Evolutionary conservation across 2,113 vertebrate species (phyloP).

Genomic region (Manacus vitellinus): DNA sequence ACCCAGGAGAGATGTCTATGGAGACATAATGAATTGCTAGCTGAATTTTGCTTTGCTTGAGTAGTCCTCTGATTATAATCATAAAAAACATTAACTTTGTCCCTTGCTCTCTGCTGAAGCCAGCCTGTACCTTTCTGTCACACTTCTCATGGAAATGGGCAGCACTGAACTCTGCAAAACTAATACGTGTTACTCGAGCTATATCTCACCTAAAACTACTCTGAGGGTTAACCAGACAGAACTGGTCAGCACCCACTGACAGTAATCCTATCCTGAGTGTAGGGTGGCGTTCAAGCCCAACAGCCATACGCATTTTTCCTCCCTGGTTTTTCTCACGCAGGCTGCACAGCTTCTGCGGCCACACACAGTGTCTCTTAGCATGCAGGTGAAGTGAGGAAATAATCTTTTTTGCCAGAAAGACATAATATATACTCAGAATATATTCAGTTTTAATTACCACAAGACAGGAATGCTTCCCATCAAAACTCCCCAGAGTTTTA

Average conservation of each 20-base stretch:
- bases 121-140: not conserved
- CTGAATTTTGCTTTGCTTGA: not conserved
- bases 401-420: not conserved
- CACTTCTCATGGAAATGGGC: not conserved
- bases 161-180: not conserved
- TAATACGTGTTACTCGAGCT: not conserved
- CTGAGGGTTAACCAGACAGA: not conserved
- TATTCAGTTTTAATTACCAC: not conserved
- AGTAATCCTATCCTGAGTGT: accelerated
- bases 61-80: not conserved
- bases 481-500: not conserved
- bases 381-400: not conserved
- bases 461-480: not conserved
- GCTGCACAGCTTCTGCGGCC: not conserved
- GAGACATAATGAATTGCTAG: not conserved
- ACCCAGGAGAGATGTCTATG: not conserved
- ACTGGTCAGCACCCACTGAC: not conserved
- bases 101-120: not conserved
- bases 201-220: not conserved
- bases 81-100: not conserved
- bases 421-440: not conserved
- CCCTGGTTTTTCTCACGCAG: not conserved
- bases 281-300: not conserved
- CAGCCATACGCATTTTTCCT: not conserved
- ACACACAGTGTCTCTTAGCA: not conserved